A percentile compares a stretch with the other conserved stretches of the same genome.
Conservation (phyloP, 53 echinoderm and acorn worm genomes). For the Antedon mediterranea region DNA sequence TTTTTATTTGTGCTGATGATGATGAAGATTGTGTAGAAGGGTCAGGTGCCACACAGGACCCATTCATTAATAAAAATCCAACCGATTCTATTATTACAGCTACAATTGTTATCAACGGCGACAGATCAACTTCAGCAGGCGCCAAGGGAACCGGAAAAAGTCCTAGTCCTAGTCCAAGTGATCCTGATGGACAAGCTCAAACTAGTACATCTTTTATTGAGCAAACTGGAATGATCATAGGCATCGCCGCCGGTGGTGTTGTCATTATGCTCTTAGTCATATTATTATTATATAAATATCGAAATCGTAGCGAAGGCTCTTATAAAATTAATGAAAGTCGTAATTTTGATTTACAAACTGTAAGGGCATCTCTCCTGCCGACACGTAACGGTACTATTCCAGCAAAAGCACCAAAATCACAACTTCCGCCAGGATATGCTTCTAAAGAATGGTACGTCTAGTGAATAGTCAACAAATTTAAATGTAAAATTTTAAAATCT, state of each 20-base stretch:
- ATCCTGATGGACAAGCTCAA: not conserved
- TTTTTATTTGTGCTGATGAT: not conserved
- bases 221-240: conserved; percentile 72
- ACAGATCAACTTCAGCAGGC: not conserved
- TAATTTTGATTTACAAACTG: conserved; percentile 67
- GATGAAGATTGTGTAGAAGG: not conserved
- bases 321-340: conserved; percentile 98
- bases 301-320: conserved; percentile 94
- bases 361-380: conserved; percentile 67
- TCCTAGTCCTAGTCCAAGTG: not conserved
- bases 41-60: not conserved
- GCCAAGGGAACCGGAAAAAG: not conserved
- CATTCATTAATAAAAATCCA: not conserved
- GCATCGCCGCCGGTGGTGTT: conserved; percentile 59
- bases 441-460: conserved; percentile 97
- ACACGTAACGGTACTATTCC: conserved; percentile 63
- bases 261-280: conserved; percentile 57
- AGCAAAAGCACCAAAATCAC: conserved; percentile 73
- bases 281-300: conserved; percentile 68
- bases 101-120: not conserved
- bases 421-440: conserved; percentile 91
- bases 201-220: conserved; percentile 25
- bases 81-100: not conserved
- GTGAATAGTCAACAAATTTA: not conserved
- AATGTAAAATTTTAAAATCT: not conserved